A percentile compares a stretch with the other conserved stretches of the same genome.
phyloP scores from a whole-genome alignment of 2,797 vertebrate genomes.

The Spondyliosoma cantharus region DNA sequence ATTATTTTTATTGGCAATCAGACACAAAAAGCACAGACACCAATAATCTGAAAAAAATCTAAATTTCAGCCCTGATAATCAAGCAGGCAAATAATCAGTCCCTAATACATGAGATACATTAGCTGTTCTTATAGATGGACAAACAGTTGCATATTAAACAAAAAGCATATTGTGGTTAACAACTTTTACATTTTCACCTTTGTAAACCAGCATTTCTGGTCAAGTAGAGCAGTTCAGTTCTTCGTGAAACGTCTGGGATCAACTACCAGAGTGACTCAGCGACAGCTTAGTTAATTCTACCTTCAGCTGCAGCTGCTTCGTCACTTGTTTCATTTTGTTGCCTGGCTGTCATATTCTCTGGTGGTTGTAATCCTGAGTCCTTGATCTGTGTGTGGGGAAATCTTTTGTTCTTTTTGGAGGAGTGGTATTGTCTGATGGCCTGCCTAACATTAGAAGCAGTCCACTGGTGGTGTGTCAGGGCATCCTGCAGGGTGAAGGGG shows the following conservation, averaged over 20 bases:
- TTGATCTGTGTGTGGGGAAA: not conserved
- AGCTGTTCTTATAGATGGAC: not conserved
- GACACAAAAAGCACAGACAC: too few relatives aligned
- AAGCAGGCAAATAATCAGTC: too few relatives aligned
- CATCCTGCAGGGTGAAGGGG: slow-evolving; percentile 85
- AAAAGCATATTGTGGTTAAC: not conserved
- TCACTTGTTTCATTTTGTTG: slow-evolving; percentile 13
- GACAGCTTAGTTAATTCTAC: not conserved
- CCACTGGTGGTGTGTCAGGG: slow-evolving; percentile 89
- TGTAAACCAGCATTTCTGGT: not conserved
- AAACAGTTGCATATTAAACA: not conserved
- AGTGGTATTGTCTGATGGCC: slow-evolving; percentile 78
- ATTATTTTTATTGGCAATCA: too few relatives aligned
- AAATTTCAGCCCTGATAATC: too few relatives aligned
- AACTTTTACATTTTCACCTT: not conserved
- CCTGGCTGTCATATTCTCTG: not conserved
- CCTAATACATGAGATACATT: not conserved
- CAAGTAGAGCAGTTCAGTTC: not conserved
- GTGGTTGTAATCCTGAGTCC: not conserved
- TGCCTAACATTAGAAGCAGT: slow-evolving; percentile 80
- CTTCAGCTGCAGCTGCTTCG: not conserved
- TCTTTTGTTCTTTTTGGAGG: slow-evolving; percentile 46
- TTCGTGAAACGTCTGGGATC: not conserved
- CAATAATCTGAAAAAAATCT: too few relatives aligned
- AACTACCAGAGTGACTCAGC: not conserved